phyloP scores from a whole-genome alignment of 2,113 vertebrate genomes.

The Telmatochromis sp. region DNA sequence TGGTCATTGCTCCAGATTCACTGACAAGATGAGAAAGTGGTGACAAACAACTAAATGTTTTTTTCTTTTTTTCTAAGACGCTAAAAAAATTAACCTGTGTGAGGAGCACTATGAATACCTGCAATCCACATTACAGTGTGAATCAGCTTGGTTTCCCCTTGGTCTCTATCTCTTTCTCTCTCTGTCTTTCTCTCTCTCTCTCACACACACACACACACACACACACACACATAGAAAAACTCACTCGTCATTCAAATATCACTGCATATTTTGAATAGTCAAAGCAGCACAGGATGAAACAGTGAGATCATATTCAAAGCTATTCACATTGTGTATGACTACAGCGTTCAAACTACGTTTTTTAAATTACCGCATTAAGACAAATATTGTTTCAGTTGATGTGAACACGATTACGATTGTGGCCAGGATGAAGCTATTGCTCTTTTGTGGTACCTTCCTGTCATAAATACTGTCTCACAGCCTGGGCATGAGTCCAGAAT shows the following conservation, averaged over 20 bases:
- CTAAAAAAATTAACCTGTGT: neutral
- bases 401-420: neutral
- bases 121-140: neutral
- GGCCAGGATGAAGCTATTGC: neutral
- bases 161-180: neutral
- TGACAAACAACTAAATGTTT: neutral
- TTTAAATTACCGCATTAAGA: neutral
- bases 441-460: neutral
- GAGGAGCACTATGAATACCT: neutral
- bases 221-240: neutral
- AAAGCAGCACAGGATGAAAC: constrained; percentile 29
- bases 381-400: constrained; percentile 20
- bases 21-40: neutral
- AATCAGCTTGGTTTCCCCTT: neutral
- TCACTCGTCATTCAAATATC: constrained; percentile 16
- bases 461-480: neutral
- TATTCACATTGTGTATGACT: neutral
- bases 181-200: neutral
- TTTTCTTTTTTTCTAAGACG: neutral
- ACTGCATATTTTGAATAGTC: constrained; percentile 35
- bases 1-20: neutral
- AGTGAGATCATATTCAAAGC: constrained; percentile 29
- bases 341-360: neutral
- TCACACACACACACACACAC: neutral
- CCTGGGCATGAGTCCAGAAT: neutral